Evolutionary conservation across 2,113 vertebrate genomes (phyloP), one percentile per base, ranked within the genome.

Genomic region (Garra rufa): DNA sequence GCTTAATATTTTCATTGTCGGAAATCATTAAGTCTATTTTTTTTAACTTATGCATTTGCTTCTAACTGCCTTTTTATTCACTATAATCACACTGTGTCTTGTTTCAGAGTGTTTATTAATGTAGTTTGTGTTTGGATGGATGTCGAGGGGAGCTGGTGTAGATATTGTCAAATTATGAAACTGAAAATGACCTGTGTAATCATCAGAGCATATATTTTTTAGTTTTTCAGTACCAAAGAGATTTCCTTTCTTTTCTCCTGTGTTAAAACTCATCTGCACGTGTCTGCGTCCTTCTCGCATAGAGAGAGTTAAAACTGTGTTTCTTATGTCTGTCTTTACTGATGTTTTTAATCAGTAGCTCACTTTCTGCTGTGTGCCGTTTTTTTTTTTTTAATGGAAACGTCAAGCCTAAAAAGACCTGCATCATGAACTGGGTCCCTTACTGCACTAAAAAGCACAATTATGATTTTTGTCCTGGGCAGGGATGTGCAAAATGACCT

Each of bases 361-460:
- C 44, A 10, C 14, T 76, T 76, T 70, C 24, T 19, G 11, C 21
- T 52, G 17, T 59, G 26, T n/a, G 46, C 21, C 26, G n/a, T 24
- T 34, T 74, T 73, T 59, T 6, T 52, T 79, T 63, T 82, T 48
- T 70, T 38, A 52, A 67, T 4, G 2, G 19, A 82, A 61, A 55
- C n/a, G 5, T n/a, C 19, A 69, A 63, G 52, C 61, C 30, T 70
- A 44, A 81, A 19, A 76, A 13, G 78, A 82, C 78, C 61, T 69
- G 63, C 30, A 73, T 85, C 21, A 61, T 41, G 46, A 79, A 57
- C 11, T 38, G 19, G 84, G 82, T 85, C 67, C 76, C 61, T 77
- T 76, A 85, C 83, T 85, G 88, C 88, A 87, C 88, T 87, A 80
- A 79, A 50, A 87, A 89, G 88, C 85, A 88, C 88, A 88, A 88